phyloP scores from a whole-genome alignment of 64 coral and sea anemone genomes.

The Montipora foliosa region DNA sequence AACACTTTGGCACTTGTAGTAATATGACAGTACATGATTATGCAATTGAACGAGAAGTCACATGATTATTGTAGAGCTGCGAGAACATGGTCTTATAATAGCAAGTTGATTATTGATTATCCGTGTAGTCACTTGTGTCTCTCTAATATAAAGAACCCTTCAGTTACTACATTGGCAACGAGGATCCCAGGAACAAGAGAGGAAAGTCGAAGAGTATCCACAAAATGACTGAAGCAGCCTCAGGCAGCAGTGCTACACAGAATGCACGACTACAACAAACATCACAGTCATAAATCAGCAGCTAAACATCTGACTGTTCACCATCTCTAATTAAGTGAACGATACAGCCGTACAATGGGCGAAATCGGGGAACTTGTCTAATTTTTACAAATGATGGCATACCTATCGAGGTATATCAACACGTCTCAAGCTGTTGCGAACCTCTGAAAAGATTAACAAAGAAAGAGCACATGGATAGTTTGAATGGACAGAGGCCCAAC shows the following conservation, averaged over 20 bases:
- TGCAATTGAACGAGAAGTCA: background rate
- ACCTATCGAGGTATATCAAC: conserved; percentile 22
- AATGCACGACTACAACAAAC: conserved; percentile 6
- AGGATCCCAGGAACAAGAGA: conserved; percentile 32
- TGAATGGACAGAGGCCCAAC: conserved; percentile 28
- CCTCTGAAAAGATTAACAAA: conserved; percentile 32
- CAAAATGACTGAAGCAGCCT: background rate
- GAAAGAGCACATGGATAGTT: background rate
- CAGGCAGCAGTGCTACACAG: background rate
- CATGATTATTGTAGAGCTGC: too few relatives aligned
- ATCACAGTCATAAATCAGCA: conserved; percentile 47
- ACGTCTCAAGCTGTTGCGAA: conserved; percentile 47
- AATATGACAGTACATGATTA: background rate
- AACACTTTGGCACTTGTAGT: background rate
- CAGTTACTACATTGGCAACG: conserved; percentile 50
- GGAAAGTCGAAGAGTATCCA: background rate
- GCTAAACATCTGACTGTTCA: conserved; percentile 59
- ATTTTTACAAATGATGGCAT: conserved; percentile 40
- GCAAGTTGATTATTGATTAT: background rate
- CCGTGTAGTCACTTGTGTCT: background rate
- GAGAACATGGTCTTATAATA: background rate
- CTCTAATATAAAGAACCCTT: background rate
- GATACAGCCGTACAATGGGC: conserved; percentile 37
- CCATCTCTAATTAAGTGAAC: conserved; percentile 30
- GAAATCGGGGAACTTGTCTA: conserved; percentile 55